Conservation (phyloP, 1,140 invertebrate species). For the Drosophila serrata region DNA sequence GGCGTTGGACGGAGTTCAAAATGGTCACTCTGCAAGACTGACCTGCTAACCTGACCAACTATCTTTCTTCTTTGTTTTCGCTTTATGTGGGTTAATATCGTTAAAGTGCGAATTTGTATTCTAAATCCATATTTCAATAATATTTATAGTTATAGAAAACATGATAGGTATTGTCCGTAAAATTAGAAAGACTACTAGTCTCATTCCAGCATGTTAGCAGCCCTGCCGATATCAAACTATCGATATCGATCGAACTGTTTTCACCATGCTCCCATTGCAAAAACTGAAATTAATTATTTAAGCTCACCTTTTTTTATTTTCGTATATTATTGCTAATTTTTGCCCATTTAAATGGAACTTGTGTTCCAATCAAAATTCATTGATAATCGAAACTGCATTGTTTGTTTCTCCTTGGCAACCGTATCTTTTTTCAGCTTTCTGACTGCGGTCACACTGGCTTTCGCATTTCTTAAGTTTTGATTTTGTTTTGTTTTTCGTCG, state of each 20-base stretch:
- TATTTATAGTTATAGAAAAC: not conserved
- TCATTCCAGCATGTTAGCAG: not conserved
- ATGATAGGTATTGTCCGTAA: not conserved
- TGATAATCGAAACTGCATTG: no score
- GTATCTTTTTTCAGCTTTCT: not conserved
- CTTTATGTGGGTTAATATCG: not conserved
- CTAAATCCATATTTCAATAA: not conserved
- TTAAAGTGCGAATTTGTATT: no score
- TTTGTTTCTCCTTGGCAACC: not conserved
- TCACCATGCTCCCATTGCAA: not conserved
- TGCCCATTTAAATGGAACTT: no score
- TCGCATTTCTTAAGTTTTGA: not conserved
- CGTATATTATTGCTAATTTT: not conserved
- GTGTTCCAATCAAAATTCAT: no score
- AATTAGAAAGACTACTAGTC: not conserved
- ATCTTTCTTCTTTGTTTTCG: no score
- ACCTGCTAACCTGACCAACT: not conserved
- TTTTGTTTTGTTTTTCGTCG: conserved; percentile 14
- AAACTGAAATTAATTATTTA: not conserved
- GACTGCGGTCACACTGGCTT: conserved; percentile 1
- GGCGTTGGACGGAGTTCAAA: conserved; percentile 15
- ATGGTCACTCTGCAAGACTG: conserved; percentile 7
- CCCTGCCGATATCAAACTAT: not conserved
- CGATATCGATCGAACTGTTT: conserved; percentile 7
- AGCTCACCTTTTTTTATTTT: not conserved